Base-by-base conservation (phyloP, 2,113 vertebrate species). In the Polypterus bichir region DNA sequence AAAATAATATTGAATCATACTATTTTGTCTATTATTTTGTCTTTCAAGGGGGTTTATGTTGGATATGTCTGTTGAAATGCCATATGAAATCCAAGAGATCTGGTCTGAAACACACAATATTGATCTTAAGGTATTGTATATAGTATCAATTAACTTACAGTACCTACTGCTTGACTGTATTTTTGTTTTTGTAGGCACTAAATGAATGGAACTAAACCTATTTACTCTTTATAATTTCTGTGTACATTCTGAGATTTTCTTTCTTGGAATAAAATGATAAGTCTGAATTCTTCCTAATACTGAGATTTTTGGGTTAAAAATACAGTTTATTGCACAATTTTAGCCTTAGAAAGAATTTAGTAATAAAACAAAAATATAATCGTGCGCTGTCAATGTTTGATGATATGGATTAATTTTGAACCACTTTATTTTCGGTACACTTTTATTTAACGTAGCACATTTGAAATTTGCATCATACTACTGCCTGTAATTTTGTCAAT, bases 51-150 rank as follows among this genome's bases (percentile, higher is more conserved):
- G 77, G 62, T 94, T 93, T 75, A 82, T 69, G 44, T 58, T 91
- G 68, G 79, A 77, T 49, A 70, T 89, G 77, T 89, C 82, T 7
- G 63, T 89, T 52, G 84, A 91, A 71, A 90, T 92, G 89, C 88
- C 84, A 0, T 64, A 83, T 4, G 57, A 79, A 73, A 92, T 93
- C 67, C 68, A 70, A 49, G 55, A 59, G 48, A 79, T 91, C 62
- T 49, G 54, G 3, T 80, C 83, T 65, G 66, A 71, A 63, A 90
- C 84, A 51, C 87, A 92, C 62, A 6, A 69, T 48, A 67, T 92
- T 61, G 83, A 82, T 77, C 76, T 78, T 6, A 93, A 95, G 86
- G 87, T 94, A 67, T 75, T 73, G 4, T 6, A 5, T 48, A 61
- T 53, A 55, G 10, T 27, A 27, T 10, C 54, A 10, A 27, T 54